These are phyloP conservation scores for Muschampia plurimacula DNA, from an alignment of 2,888 invertebrate species.

Conservation along the genomic window DNA sequence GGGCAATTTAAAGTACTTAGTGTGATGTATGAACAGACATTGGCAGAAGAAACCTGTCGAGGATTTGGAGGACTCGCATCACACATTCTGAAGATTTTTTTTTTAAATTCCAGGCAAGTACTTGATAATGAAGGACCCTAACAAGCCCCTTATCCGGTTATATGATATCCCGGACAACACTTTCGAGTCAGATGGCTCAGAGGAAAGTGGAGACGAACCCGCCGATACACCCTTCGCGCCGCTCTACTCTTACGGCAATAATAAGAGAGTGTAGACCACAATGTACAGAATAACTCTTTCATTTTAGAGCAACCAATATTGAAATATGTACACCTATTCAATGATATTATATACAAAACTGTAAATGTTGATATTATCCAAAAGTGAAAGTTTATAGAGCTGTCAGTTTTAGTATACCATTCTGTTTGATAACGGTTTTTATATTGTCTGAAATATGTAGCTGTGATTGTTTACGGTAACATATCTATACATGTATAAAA, in stretches of 20 bases:
- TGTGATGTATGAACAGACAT: too few relatives aligned
- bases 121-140: conserved; percentile 99
- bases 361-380: too few relatives aligned
- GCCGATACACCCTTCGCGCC: conserved; percentile 81
- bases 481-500: too few relatives aligned
- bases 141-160: conserved; percentile 98
- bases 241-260: conserved; percentile 79
- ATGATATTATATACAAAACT: neutral
- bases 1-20: too few relatives aligned
- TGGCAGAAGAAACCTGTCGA: too few relatives aligned
- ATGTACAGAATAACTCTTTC: neutral
- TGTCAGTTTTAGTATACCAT: too few relatives aligned
- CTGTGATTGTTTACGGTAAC: too few relatives aligned
- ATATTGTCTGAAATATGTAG: too few relatives aligned
- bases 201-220: conserved; percentile 91
- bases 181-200: conserved; percentile 98
- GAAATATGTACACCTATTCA: neutral
- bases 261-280: conserved; percentile 72
- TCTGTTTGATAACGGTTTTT: too few relatives aligned
- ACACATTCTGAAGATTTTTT: neutral
- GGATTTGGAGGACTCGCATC: neutral
- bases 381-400: too few relatives aligned
- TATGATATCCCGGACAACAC: conserved; percentile 99
- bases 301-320: neutral
- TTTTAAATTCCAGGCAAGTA: conserved; percentile 87